phyloP scores from a whole-genome alignment of 2,113 vertebrate species.

The Mustelus asterias region DNA sequence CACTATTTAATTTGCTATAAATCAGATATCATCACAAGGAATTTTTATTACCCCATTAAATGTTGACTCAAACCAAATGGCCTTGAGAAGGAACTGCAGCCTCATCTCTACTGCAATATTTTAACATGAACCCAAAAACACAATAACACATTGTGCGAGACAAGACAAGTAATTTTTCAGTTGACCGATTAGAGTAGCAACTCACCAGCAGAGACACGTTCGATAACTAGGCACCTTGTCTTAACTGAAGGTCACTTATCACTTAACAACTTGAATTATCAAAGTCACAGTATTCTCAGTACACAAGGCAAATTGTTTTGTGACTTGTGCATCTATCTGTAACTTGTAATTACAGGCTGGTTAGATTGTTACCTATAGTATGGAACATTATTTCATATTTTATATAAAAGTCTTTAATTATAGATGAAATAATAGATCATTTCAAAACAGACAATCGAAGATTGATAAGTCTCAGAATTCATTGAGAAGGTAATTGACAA shows the following conservation, averaged over 20 bases:
- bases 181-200: neutral
- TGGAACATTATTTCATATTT: neutral
- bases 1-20: conserved; percentile 16
- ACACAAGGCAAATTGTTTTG: neutral
- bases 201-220: neutral
- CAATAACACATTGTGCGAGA: conserved; percentile 18
- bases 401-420: neutral
- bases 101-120: neutral
- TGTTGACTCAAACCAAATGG: conserved; percentile 31
- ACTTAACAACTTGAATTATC: conserved; percentile 7
- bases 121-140: conserved; percentile 9
- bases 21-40: conserved; percentile 31
- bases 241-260: neutral
- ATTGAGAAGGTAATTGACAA: neutral
- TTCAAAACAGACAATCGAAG: neutral
- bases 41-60: conserved; percentile 32
- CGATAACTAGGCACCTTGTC: neutral
- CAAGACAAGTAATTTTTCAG: neutral
- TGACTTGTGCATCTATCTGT: neutral
- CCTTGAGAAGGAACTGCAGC: neutral
- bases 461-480: neutral
- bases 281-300: neutral
- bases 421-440: neutral
- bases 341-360: neutral
- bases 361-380: neutral